A percentile compares a stretch with the other conserved stretches of the same genome.
Conservation (phyloP, 1,140 invertebrate species). For the Centruroides vittatus region DNA sequence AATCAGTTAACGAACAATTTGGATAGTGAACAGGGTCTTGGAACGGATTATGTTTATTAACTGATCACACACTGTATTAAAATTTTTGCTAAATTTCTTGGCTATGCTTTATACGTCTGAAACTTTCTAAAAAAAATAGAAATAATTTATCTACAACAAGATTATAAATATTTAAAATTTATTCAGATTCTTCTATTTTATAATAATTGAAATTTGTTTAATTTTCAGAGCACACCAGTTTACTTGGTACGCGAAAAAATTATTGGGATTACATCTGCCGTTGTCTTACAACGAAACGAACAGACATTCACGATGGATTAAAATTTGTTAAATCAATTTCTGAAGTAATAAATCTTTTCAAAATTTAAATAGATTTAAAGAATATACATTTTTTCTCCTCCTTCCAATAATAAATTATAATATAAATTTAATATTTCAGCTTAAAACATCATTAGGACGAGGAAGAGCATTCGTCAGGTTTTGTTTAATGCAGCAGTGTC, state of each 20-base stretch:
- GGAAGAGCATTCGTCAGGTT: constrained; percentile 33
- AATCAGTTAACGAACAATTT: no score
- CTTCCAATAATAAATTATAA: not conserved
- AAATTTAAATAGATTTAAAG: not conserved
- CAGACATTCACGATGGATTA: constrained; percentile 30
- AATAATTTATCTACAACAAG: no score
- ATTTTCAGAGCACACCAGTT: constrained; percentile 18
- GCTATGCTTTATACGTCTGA: no score
- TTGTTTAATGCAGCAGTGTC: constrained; percentile 31
- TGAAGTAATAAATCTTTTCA: constrained; percentile 23
- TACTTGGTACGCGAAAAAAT: constrained; percentile 30
- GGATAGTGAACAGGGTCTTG: no score
- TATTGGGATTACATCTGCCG: constrained; percentile 34
- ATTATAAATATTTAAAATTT: not conserved
- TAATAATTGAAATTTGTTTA: not conserved
- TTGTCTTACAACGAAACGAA: constrained; percentile 23
- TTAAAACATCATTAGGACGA: constrained; percentile 30
- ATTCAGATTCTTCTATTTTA: constrained; percentile 5
- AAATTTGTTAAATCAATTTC: constrained; percentile 31
- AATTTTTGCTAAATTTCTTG: no score
- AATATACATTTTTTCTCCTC: not conserved
- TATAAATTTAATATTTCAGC: constrained; percentile 21
- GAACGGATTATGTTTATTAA: no score
- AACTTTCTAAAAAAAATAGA: no score
- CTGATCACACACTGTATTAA: no score